Evolutionary conservation across 2,797 vertebrate species (phyloP).

Genomic region (Enteromius thamalakanensis): DNA sequence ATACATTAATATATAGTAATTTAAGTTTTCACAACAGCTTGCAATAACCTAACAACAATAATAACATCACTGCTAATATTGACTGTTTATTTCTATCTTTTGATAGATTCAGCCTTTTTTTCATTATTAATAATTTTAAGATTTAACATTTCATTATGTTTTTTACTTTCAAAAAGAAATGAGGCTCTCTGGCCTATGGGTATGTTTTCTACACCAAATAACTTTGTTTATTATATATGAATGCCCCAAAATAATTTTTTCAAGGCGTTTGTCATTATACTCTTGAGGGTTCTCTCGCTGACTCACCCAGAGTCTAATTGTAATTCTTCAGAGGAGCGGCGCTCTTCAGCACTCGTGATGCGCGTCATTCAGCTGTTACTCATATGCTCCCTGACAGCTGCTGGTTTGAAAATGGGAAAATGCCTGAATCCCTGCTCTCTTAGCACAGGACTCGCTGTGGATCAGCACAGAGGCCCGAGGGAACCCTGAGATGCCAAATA

Average conservation of each 20-base stretch:
- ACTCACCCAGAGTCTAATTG: slow-evolving; percentile 14
- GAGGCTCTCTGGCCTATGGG: not conserved
- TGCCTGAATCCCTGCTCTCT: slow-evolving; percentile 8
- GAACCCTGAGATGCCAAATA: slow-evolving; percentile 30
- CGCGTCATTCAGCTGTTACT: slow-evolving; percentile 11
- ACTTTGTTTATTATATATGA: too few species aligned
- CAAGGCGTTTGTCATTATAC: slow-evolving; percentile 1
- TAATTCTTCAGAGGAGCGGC: not conserved
- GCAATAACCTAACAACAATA: too few species aligned
- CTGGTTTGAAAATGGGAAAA: slow-evolving; percentile 36
- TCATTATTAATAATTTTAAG: not conserved
- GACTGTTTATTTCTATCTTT: not conserved
- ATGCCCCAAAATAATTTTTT: not conserved
- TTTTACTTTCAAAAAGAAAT: not conserved
- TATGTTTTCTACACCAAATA: not conserved
- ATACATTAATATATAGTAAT: not conserved
- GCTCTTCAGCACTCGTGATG: not conserved
- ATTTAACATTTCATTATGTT: not conserved
- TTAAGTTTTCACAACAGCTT: not conserved
- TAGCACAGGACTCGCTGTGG: slow-evolving; percentile 10
- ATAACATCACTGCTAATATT: too few species aligned
- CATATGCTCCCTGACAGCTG: slow-evolving; percentile 26
- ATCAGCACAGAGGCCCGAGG: slow-evolving; percentile 23
- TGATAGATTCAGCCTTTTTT: not conserved
- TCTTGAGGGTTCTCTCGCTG: not conserved